Evolutionary conservation across 2,888 invertebrate species (phyloP), one percentile per base, ranked within the genome.

Genomic region (Pogonocherus hispidulus): DNA sequence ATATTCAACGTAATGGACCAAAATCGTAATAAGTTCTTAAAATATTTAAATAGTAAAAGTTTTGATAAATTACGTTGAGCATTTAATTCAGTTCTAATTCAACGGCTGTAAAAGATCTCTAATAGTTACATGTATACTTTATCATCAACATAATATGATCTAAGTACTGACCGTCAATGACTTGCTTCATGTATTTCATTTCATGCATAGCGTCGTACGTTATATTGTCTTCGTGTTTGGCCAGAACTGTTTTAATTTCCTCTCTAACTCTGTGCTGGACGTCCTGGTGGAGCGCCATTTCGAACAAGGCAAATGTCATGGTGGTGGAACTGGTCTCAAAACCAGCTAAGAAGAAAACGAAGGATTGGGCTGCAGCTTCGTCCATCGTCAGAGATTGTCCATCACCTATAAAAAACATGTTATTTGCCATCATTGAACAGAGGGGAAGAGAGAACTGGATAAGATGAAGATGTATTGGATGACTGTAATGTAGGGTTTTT

Each of bases 241-340:
- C 69, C 16, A 86, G 41, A 4, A 80, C 78, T 0, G 71, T 51
- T 0, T 76, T 66, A 4, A 88, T 80, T 75, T 89, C 87, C 1
- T 79, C 23, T 8, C 87, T 81, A 1, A 87, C 67, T 69, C 81
- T 86, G 0, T 84, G 78, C 67, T 89, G 89, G 1, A 87, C 67
- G 1, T 86, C 80, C 1, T 78, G 82, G 71, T 87, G 78, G 11
- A 68, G 55, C 0, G 90, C 89, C 47, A 91, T 76, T 8, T 87
- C 87, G 75, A 88, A 88, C 9, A 88, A 82, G 0, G 87, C 87
- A 72, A 89, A 89, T 0, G 89, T 87, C 35, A 90, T 77, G n/a
- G 89, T 78, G 0, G 89, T 89, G 63, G 89, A 88, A 0, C 90
- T 89, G 0, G 90, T 90, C 78, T 91, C 90, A 75, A 88, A 90